Evolutionary conservation across 2,888 invertebrate species (phyloP).

Genomic region (Brachyptera risi): DNA sequence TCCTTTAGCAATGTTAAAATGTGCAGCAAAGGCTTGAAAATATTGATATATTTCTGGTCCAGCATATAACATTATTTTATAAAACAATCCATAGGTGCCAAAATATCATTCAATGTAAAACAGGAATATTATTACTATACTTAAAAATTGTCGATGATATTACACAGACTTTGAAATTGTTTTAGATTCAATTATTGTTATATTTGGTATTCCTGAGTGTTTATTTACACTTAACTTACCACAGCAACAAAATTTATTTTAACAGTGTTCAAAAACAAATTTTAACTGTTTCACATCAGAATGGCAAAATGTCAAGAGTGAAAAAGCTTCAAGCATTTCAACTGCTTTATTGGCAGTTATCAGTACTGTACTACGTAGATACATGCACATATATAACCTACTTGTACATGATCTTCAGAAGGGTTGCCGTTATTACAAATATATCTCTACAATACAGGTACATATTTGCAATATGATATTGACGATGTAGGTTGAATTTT

Average conservation of each 20-base stretch:
- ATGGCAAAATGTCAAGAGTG: not conserved
- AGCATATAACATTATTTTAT: constrained; percentile 1
- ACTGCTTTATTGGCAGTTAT: not conserved
- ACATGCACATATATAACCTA: not conserved
- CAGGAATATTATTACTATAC: not conserved
- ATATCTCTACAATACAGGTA: no score
- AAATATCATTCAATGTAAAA: constrained; percentile 5
- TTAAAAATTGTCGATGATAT: not conserved
- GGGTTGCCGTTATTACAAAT: no score
- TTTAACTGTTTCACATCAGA: not conserved
- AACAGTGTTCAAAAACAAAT: not conserved
- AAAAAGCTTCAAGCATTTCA: not conserved
- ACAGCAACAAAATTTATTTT: not conserved
- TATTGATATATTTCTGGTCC: constrained; percentile 6
- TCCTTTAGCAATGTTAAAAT: not conserved
- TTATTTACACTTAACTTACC: constrained; percentile 1
- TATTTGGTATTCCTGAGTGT: constrained; percentile 8
- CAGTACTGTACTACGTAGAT: no score
- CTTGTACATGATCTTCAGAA: not conserved
- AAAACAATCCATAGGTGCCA: constrained; percentile 10
- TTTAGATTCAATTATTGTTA: not conserved
- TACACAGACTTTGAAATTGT: not conserved
- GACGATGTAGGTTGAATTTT: no score
- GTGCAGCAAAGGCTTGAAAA: constrained; percentile 10
- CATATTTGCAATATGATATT: no score